phyloP scores from a whole-genome alignment of 2,888 invertebrate genomes.

The Epicampocera succincta region DNA sequence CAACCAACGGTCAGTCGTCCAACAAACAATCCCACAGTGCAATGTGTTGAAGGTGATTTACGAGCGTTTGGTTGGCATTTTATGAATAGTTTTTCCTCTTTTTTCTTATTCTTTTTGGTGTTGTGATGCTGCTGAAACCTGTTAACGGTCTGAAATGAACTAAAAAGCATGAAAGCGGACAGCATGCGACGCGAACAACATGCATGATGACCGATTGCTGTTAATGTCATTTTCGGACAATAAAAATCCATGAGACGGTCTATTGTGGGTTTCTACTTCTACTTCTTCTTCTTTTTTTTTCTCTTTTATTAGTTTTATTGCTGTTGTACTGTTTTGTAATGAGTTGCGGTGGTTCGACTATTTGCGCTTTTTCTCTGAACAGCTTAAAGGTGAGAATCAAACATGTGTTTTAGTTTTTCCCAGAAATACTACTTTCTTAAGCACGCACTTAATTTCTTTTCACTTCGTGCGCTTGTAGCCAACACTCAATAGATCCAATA shows the following conservation, averaged over 20 bases:
- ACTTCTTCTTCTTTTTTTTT: neutral
- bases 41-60: slow-evolving; percentile 65
- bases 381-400: slow-evolving; percentile 37
- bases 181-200: neutral
- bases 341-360: slow-evolving; percentile 4
- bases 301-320: neutral
- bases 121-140: slow-evolving; percentile 34
- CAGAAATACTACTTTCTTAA: neutral
- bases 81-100: slow-evolving; percentile 29
- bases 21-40: slow-evolving; percentile 29
- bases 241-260: slow-evolving; percentile 58
- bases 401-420: slow-evolving; percentile 45
- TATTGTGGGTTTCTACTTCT: slow-evolving; percentile 43
- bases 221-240: slow-evolving; percentile 60
- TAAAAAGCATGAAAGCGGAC: slow-evolving; percentile 14
- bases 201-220: slow-evolving; percentile 61
- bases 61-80: slow-evolving; percentile 59
- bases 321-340: slow-evolving; percentile 3
- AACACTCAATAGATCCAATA: slow-evolving; percentile 38
- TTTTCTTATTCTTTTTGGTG: neutral
- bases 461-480: neutral
- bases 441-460: slow-evolving; percentile 36
- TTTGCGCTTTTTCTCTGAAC: slow-evolving; percentile 6
- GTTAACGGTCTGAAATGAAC: slow-evolving; percentile 25
- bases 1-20: neutral